phyloP scores from a whole-genome alignment of 2,888 invertebrate species.

The Morpho deidamia region DNA sequence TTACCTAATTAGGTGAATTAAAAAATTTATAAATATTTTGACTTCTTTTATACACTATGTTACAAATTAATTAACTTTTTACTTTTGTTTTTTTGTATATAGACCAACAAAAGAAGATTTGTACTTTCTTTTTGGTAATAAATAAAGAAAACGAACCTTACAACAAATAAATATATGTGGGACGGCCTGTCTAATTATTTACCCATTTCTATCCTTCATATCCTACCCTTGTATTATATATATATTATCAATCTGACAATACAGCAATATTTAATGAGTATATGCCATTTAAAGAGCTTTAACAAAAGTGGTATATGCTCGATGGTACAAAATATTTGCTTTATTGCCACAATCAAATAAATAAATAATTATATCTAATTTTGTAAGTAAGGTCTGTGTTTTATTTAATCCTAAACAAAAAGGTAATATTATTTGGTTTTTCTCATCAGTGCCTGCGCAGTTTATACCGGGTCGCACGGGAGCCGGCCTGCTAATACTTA shows the following conservation, averaged over 20 bases:
- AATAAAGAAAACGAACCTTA: slow-evolving; percentile 8
- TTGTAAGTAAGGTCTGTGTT: slow-evolving; percentile 29
- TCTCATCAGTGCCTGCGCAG: slow-evolving; percentile 61
- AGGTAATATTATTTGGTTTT: slow-evolving; percentile 37
- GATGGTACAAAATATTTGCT: slow-evolving; percentile 2
- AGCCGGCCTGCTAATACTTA: slow-evolving; percentile 61
- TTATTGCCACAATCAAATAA: slow-evolving; percentile 9
- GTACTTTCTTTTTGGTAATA: slow-evolving; percentile 20
- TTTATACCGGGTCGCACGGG: slow-evolving; percentile 69
- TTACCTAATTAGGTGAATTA: slow-evolving; percentile 36
- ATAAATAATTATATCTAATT: slow-evolving; percentile 29
- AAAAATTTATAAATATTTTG: slow-evolving; percentile 14
- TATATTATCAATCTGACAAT: neutral
- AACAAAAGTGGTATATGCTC: neutral
- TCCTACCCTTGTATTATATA: slow-evolving; percentile 24
- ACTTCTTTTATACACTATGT: neutral
- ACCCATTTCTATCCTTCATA: slow-evolving; percentile 34
- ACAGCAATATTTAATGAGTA: neutral
- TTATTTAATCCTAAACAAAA: slow-evolving; percentile 30
- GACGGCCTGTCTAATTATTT: slow-evolving; percentile 46
- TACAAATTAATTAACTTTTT: neutral
- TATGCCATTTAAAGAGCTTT: neutral
- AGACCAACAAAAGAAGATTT: slow-evolving; percentile 14
- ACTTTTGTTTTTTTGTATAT: slow-evolving; percentile 10
- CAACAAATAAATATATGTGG: slow-evolving; percentile 38